A percentile compares a stretch with the other conserved stretches of the same genome.
These are phyloP conservation scores for Cirrhinus molitorella DNA, from an alignment of 2,797 vertebrate species.

Conservation along the genomic window DNA sequence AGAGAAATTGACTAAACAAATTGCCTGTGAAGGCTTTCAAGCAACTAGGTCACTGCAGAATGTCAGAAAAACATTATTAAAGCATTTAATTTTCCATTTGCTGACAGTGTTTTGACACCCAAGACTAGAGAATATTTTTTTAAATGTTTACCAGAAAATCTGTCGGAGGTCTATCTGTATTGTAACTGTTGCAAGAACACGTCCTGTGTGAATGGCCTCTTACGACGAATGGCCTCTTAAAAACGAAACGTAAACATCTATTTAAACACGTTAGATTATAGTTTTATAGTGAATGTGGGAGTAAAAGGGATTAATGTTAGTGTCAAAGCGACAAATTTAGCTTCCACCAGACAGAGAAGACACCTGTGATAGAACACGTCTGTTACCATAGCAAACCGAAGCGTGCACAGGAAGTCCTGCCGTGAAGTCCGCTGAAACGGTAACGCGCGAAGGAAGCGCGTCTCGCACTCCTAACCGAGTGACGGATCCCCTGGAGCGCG, in stretches of 20 bases:
- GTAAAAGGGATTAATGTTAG: not conserved
- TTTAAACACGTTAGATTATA: not conserved
- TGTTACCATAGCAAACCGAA: conserved; percentile 49
- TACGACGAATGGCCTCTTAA: not conserved
- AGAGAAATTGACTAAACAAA: not conserved
- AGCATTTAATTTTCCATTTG: conserved; percentile 13
- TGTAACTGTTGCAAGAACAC: not conserved
- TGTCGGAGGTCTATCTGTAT: not conserved
- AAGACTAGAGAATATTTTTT: not conserved
- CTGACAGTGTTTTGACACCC: not conserved
- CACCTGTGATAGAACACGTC: conserved; percentile 38
- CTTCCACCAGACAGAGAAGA: conserved; percentile 34
- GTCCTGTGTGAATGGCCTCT: not conserved
- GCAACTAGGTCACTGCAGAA: not conserved
- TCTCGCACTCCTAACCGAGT: conserved; percentile 3
- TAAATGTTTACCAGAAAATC: not conserved
- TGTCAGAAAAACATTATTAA: conserved; percentile 26
- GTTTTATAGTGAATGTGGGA: not conserved
- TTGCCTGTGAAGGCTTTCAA: not conserved
- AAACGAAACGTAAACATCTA: not conserved
- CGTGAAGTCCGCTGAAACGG: conserved; percentile 15
- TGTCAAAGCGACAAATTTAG: conserved; percentile 32
- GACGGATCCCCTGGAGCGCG: conserved; percentile 32
- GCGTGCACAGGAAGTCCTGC: not conserved
- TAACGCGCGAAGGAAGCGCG: not conserved